Conservation (phyloP, 2,113 vertebrate genomes). For the Patagioenas fasciata region DNA sequence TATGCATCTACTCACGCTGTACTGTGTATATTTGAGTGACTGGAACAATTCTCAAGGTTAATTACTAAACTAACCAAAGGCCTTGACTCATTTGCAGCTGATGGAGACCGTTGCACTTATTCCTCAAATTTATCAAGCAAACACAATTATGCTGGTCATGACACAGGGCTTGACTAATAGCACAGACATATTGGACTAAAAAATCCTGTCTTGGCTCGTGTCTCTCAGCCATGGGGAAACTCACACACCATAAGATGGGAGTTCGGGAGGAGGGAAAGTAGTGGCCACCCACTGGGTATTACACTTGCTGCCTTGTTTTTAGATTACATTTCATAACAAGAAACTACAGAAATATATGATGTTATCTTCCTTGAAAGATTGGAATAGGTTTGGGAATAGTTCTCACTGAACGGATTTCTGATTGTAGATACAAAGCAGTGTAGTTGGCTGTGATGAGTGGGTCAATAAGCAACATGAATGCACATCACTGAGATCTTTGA, state of each 20-base stretch:
- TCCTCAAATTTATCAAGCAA: conserved; percentile 22
- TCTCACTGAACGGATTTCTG: background rate
- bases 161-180: background rate
- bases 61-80: conserved; percentile 50
- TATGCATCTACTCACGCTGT: background rate
- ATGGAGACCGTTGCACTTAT: background rate
- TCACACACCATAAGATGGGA: background rate
- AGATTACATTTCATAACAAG: background rate
- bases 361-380: background rate
- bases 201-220: background rate
- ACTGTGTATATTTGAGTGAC: conserved; percentile 15
- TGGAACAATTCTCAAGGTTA: conserved; percentile 49
- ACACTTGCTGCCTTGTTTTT: background rate
- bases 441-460: background rate
- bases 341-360: background rate
- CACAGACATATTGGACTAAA: background rate
- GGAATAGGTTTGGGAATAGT: background rate
- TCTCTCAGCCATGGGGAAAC: background rate
- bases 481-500: background rate
- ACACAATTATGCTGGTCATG: conserved; percentile 8
- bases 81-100: conserved; percentile 19
- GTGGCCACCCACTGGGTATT: background rate
- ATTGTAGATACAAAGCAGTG: background rate
- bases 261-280: background rate
- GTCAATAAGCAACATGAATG: background rate